These are phyloP conservation scores for Salmo trutta DNA, from an alignment of 2,797 vertebrate species.

Conservation along the genomic window DNA sequence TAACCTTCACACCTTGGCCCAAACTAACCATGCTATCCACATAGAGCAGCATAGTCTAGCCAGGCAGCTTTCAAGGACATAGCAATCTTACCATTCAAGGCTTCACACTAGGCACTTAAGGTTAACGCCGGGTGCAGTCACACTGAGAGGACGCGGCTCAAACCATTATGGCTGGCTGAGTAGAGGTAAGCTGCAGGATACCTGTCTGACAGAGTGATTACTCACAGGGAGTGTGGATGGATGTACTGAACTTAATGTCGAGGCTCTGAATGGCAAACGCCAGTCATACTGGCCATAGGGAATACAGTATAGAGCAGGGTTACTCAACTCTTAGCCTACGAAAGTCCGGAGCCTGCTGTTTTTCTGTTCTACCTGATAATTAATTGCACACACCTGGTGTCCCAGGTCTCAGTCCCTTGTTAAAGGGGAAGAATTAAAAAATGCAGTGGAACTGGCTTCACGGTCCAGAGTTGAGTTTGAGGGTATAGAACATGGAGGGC, in stretches of 20 bases:
- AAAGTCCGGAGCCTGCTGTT: too few relatives aligned
- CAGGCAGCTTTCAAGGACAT: neutral
- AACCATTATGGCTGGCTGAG: neutral
- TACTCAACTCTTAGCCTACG: too few relatives aligned
- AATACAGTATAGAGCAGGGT: neutral
- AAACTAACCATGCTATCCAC: neutral
- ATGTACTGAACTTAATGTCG: too few relatives aligned
- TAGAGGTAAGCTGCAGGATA: neutral
- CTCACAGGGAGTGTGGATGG: neutral
- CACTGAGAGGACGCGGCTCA: neutral
- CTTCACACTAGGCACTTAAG: neutral
- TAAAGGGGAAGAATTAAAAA: too few relatives aligned
- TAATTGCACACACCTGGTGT: too few relatives aligned
- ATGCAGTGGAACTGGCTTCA: too few relatives aligned
- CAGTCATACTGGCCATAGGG: neutral
- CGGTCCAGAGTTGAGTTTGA: too few relatives aligned
- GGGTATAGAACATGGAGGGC: neutral
- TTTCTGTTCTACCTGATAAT: too few relatives aligned
- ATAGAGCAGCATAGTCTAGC: neutral
- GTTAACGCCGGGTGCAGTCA: neutral
- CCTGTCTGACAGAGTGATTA: too few relatives aligned
- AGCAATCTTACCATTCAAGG: neutral
- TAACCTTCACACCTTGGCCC: neutral
- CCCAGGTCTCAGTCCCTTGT: too few relatives aligned
- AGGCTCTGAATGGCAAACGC: too few relatives aligned